Evolutionary conservation across 2,888 invertebrate genomes (phyloP).

Genomic region (Brachypalpus laphriformis): DNA sequence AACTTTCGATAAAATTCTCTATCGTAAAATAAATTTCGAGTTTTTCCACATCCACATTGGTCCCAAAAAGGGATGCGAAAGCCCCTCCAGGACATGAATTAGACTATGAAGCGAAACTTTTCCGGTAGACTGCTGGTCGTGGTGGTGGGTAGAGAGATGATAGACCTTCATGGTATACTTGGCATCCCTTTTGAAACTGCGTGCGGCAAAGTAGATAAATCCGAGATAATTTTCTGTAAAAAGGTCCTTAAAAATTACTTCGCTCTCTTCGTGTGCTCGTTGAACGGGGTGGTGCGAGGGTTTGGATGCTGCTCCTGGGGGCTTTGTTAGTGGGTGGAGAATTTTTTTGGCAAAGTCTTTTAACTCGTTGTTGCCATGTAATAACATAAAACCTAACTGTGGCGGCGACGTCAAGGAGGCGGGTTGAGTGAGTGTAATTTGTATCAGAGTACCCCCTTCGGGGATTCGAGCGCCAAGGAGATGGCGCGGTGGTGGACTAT

Average conservation of each 20-base stretch:
- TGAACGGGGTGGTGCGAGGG: conserved; percentile 29
- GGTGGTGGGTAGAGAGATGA: conserved; percentile 43
- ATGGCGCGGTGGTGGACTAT: conserved; percentile 60
- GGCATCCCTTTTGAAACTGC: conserved; percentile 53
- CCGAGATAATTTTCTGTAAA: conserved; percentile 74
- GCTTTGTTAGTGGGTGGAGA: conserved; percentile 9
- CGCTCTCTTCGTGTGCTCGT: conserved; percentile 30
- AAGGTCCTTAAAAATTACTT: conserved; percentile 74
- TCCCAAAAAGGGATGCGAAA: conserved; percentile 63
- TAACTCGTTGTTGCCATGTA: conserved; percentile 75
- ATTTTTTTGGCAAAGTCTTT: conserved; percentile 69
- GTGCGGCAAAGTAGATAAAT: conserved; percentile 74
- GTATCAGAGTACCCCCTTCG: conserved; percentile 52
- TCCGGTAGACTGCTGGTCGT: conserved; percentile 6
- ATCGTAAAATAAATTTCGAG: conserved; percentile 73
- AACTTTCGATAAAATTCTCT: conserved; percentile 74
- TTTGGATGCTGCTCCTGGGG: background rate
- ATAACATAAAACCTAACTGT: conserved; percentile 74
- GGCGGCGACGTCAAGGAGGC: conserved; percentile 62
- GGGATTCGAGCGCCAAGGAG: conserved; percentile 11
- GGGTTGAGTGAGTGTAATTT: conserved; percentile 64
- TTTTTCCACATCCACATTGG: conserved; percentile 55
- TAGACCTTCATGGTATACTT: conserved; percentile 49
- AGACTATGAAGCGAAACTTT: conserved; percentile 69
- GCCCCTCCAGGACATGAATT: conserved; percentile 65